Conservation (phyloP, 2,888 invertebrate species). For the Baronia brevicornis region DNA sequence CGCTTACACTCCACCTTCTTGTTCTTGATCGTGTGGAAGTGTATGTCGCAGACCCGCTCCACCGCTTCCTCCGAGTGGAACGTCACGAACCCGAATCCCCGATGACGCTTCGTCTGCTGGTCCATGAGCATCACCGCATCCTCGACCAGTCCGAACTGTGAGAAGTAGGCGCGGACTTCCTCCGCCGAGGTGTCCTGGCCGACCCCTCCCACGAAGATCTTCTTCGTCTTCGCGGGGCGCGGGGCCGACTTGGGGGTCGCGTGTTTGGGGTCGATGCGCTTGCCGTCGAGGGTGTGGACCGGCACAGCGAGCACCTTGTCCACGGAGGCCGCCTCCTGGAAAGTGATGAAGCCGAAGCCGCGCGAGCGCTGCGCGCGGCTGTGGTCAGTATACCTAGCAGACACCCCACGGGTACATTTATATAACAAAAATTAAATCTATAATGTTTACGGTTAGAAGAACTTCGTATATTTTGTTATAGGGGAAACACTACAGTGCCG, state of each 20-base stretch:
- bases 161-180: slow-evolving; percentile 92
- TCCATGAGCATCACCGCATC: slow-evolving; percentile 96
- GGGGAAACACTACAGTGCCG: too few species aligned
- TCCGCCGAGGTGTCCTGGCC: slow-evolving; percentile 94
- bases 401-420: too few species aligned
- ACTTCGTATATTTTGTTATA: too few species aligned
- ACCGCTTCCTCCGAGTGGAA: slow-evolving; percentile 94
- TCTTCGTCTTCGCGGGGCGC: slow-evolving; percentile 91
- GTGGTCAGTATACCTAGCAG: slow-evolving; percentile 15
- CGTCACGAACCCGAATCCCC: slow-evolving; percentile 94
- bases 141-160: slow-evolving; percentile 92
- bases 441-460: too few species aligned
- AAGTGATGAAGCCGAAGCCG: slow-evolving; percentile 95
- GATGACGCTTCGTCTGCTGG: slow-evolving; percentile 92
- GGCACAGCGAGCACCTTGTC: slow-evolving; percentile 94
- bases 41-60: slow-evolving; percentile 94
- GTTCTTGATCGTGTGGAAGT: slow-evolving; percentile 94
- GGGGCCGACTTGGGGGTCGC: slow-evolving; percentile 94
- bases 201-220: slow-evolving; percentile 94
- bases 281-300: slow-evolving; percentile 92
- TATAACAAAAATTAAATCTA: too few species aligned
- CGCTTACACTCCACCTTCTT: slow-evolving; percentile 94
- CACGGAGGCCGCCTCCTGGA: slow-evolving; percentile 92
- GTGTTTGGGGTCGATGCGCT: slow-evolving; percentile 95
- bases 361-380: slow-evolving; percentile 88